phyloP scores from a whole-genome alignment of 2,797 vertebrate genomes.

The Simalia tracyae region DNA sequence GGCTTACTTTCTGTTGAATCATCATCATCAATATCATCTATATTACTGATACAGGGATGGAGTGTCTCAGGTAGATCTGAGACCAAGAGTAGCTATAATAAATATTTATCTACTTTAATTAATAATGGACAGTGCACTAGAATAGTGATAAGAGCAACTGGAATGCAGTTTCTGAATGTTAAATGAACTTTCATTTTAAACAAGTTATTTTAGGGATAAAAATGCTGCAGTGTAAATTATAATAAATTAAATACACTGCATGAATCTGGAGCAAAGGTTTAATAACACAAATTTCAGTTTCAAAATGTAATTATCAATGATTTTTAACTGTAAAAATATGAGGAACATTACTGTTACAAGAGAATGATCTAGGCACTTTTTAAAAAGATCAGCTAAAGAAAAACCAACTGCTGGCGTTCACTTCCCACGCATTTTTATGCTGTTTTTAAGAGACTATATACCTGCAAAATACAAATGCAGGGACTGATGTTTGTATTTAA shows the following conservation, averaged over 20 bases:
- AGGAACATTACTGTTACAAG: constrained; percentile 22
- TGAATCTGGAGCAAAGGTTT: constrained; percentile 40
- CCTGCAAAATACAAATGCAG: constrained; percentile 27
- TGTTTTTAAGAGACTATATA: constrained; percentile 9
- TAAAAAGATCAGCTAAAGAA: constrained; percentile 1
- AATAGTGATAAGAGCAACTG: constrained; percentile 19
- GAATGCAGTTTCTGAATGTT: constrained; percentile 28
- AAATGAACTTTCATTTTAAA: neutral
- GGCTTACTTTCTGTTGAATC: too few species aligned
- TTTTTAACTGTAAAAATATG: constrained; percentile 29
- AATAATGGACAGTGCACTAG: neutral
- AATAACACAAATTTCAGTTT: constrained; percentile 42
- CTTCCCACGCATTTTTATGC: neutral
- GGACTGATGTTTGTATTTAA: neutral
- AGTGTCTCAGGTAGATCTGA: neutral
- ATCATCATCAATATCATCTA: neutral
- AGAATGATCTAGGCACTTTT: constrained; percentile 33
- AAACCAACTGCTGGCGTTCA: constrained; percentile 13
- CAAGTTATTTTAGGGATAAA: constrained; percentile 34
- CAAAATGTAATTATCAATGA: constrained; percentile 40
- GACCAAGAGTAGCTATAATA: neutral
- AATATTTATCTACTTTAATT: neutral
- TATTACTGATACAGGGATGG: neutral
- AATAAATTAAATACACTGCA: constrained; percentile 20
- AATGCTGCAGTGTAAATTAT: constrained; percentile 39